phyloP scores from a whole-genome alignment of 2,888 invertebrate genomes.

The Xanthorhoe spadicearia region DNA sequence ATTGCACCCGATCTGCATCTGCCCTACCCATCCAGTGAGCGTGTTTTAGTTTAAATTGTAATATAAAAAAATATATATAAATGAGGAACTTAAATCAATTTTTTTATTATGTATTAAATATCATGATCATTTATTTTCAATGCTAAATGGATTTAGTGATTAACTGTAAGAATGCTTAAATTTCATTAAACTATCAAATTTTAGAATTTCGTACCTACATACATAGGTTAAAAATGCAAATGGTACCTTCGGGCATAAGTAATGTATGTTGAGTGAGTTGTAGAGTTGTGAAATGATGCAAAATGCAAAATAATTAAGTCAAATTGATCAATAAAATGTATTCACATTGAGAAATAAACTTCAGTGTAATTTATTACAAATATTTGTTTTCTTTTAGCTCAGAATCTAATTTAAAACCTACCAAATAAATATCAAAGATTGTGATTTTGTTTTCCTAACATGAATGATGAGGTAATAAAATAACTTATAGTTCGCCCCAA shows the following conservation, averaged over 20 bases:
- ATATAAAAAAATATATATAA: constrained; percentile 66
- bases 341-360: constrained; percentile 83
- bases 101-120: constrained; percentile 64
- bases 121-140: constrained; percentile 81
- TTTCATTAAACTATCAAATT: constrained; percentile 80
- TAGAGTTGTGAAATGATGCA: constrained; percentile 75
- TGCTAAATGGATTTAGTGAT: constrained; percentile 81
- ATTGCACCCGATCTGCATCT: constrained; percentile 72
- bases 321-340: constrained; percentile 79
- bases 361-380: constrained; percentile 84
- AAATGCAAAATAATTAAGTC: constrained; percentile 62
- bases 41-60: constrained; percentile 82
- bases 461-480: neutral
- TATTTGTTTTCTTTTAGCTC: constrained; percentile 50
- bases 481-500: too few relatives aligned
- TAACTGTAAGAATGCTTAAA: constrained; percentile 81
- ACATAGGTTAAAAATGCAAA: constrained; percentile 57
- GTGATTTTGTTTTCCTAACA: neutral
- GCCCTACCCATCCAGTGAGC: constrained; percentile 69
- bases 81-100: constrained; percentile 80
- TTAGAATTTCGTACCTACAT: constrained; percentile 75
- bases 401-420: neutral
- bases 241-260: constrained; percentile 69
- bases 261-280: constrained; percentile 78
- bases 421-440: neutral